Evolutionary conservation across 2,888 invertebrate genomes (phyloP).

Genomic region (Phortica okadai): DNA sequence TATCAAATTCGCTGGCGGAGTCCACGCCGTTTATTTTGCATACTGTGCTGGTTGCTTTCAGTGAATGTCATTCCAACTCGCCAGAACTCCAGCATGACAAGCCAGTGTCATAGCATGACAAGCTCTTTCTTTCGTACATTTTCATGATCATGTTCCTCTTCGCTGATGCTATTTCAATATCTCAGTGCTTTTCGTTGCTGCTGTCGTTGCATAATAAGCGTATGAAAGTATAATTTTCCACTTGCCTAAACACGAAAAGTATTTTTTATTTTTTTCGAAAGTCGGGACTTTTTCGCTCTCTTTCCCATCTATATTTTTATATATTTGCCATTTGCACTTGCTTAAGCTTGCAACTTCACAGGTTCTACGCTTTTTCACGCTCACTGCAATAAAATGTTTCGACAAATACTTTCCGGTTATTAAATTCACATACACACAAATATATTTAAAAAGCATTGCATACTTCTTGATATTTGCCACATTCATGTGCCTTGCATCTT

Average conservation of each 20-base stretch:
- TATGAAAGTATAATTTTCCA: conserved; percentile 71
- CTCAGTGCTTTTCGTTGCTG: conserved; percentile 24
- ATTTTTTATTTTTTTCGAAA: conserved; percentile 21
- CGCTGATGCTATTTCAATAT: conserved; percentile 3
- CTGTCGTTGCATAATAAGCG: conserved; percentile 51
- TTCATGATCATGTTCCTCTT: neutral
- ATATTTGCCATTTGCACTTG: conserved; percentile 34
- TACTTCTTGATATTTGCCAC: conserved; percentile 47
- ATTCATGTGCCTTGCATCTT: conserved; percentile 62
- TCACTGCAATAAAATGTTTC: conserved; percentile 26
- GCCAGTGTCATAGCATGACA: conserved; percentile 16
- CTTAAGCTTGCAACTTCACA: conserved; percentile 6
- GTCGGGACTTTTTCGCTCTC: neutral
- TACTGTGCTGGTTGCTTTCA: neutral
- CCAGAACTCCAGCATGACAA: neutral
- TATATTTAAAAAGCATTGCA: conserved; percentile 27
- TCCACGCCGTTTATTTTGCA: neutral
- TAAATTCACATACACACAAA: conserved; percentile 42
- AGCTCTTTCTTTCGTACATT: neutral
- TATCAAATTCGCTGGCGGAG: neutral
- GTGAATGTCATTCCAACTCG: neutral
- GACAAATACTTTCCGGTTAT: conserved; percentile 41
- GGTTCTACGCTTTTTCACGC: conserved; percentile 26
- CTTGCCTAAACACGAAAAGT: conserved; percentile 60
- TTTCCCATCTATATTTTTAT: neutral